phyloP scores from a whole-genome alignment of 2,888 invertebrate species.

The Tigriopus californicus region DNA sequence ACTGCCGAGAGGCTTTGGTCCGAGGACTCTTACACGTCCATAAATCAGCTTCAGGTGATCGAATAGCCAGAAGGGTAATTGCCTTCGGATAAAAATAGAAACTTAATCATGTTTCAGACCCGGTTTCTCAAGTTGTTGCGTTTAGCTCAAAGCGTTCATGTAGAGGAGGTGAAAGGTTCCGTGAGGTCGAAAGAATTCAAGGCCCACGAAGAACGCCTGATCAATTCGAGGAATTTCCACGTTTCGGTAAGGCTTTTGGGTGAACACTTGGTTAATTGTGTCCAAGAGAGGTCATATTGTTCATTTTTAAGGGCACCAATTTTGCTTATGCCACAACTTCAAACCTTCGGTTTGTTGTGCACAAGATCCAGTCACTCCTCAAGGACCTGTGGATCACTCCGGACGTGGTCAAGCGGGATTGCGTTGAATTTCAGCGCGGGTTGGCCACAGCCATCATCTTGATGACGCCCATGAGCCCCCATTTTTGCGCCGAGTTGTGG shows the following conservation, averaged over 20 bases:
- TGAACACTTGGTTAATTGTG: not conserved
- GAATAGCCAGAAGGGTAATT: conserved; percentile 33
- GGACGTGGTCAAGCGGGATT: conserved; percentile 21
- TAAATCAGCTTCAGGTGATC: not conserved
- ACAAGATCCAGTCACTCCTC: not conserved
- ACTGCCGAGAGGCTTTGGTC: conserved; percentile 77
- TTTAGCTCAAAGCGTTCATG: too few relatives aligned
- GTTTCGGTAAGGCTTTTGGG: not conserved
- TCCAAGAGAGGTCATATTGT: not conserved
- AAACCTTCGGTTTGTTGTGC: not conserved
- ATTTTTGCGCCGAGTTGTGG: conserved; percentile 83
- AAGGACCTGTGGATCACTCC: not conserved
- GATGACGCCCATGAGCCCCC: conserved; percentile 71
- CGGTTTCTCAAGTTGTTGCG: too few relatives aligned
- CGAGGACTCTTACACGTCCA: conserved; percentile 42
- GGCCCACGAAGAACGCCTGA: not conserved
- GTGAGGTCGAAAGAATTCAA: not conserved
- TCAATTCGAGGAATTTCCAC: not conserved
- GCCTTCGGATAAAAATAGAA: too few relatives aligned
- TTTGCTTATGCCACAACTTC: not conserved
- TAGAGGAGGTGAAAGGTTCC: too few relatives aligned
- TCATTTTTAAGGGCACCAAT: not conserved
- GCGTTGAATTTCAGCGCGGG: conserved; percentile 45
- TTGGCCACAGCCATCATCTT: conserved; percentile 60
- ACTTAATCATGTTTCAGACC: too few relatives aligned